Evolutionary conservation across 2,797 vertebrate genomes (phyloP), one percentile per base, ranked within the genome.

Genomic region (Sebastes glaucus): DNA sequence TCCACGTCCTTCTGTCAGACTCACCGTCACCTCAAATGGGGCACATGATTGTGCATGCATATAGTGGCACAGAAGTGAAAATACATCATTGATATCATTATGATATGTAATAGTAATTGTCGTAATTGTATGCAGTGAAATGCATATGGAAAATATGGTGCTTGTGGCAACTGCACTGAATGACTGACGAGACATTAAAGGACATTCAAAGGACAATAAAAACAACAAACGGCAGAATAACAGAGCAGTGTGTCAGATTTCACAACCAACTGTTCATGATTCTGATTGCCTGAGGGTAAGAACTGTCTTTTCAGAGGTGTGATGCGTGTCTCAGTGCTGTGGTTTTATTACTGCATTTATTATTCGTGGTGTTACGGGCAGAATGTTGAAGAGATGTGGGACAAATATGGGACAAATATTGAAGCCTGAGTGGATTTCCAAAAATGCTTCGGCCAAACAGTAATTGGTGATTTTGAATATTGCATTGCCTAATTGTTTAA

Each of bases 261-360:
- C 55, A 65, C 67, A 81, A 81, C 62, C 76, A 9, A 70, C 64
- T 84, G 62, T 32, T 80, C 57, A 73, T 71, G 69, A 79, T 69
- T 81, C 55, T 49, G 52, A 69, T 56, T 23, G 77, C 87, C 86
- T 69, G 25, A 66, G 68, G 82, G 65, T 59, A 60, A 71, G 65
- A 74, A 27, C 72, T 73, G 78, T 82, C 67, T 79, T 66, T 77
- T 84, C 78, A 80, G 76, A 22, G 5, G 66, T 52, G 14, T 79
- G 78, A 81, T 71, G 60, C 75, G 83, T 85, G 74, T 84, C 69
- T 82, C 78, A 61, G 6, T 35, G 65, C 72, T 62, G 11, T 11
- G 38, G 14, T 83, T 91, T 83, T 85, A 84, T 88, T 80, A 53
- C 64, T 75, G 33, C 80, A 79, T 87, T 69, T 74, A 79, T 84